A percentile compares a stretch with the other conserved stretches of the same genome.
These are phyloP conservation scores for Rhineura floridana DNA, from an alignment of 2,113 vertebrate genomes.

Conservation along the genomic window DNA sequence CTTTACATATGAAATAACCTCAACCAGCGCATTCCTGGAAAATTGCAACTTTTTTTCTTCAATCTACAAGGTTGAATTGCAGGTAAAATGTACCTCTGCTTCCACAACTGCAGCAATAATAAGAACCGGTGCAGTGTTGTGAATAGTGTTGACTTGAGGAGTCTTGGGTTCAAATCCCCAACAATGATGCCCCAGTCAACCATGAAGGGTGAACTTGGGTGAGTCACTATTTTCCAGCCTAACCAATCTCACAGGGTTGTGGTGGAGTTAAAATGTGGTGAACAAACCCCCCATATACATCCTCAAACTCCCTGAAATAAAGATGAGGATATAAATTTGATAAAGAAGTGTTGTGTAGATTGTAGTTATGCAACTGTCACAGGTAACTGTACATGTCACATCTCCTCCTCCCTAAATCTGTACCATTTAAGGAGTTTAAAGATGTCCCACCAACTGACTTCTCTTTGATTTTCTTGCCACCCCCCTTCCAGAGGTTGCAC, in stretches of 20 bases:
- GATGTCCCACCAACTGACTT: neutral
- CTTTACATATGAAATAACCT: neutral
- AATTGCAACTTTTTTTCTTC: neutral
- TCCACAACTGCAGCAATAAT: neutral
- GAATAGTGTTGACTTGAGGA: neutral
- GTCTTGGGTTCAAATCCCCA: neutral
- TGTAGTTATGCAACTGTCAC: neutral
- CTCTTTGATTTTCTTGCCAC: neutral
- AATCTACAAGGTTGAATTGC: neutral
- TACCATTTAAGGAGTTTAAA: neutral
- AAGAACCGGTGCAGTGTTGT: neutral
- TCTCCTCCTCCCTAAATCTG: neutral
- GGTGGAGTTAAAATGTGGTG: neutral
- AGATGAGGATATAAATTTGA: neutral
- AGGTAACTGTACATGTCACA: neutral
- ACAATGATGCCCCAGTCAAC: neutral
- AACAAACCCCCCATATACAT: neutral
- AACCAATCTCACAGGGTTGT: neutral
- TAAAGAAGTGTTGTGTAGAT: neutral
- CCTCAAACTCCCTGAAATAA: neutral
- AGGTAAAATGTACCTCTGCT: too few species aligned
- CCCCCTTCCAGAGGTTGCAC: neutral
- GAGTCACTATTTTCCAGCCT: neutral
- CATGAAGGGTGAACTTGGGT: neutral
- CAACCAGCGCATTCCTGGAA: neutral